Evolutionary conservation across 2,888 invertebrate genomes (phyloP).

Genomic region (Drosophila dives): DNA sequence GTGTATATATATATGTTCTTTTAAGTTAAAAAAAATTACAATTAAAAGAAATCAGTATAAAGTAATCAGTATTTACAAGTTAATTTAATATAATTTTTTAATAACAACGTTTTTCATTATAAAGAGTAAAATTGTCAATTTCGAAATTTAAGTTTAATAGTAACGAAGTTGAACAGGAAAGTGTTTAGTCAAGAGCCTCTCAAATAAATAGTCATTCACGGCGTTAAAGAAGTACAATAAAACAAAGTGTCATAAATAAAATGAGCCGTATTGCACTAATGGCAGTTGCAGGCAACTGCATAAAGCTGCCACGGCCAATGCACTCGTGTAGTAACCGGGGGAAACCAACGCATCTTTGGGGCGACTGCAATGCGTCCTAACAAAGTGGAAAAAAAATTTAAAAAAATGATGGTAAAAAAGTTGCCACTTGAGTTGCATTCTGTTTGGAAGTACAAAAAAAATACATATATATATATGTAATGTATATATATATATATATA

Average conservation of each 20-base stretch:
- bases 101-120: background rate
- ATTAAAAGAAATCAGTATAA: background rate
- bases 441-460: constrained; percentile 65
- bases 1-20: background rate
- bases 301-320: constrained; percentile 79
- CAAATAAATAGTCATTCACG: constrained; percentile 48
- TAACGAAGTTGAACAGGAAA: background rate
- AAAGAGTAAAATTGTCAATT: background rate
- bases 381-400: constrained; percentile 46
- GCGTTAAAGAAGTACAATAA: constrained; percentile 72
- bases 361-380: constrained; percentile 60
- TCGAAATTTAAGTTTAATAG: background rate
- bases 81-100: background rate
- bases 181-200: background rate
- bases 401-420: constrained; percentile 5
- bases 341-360: constrained; percentile 8
- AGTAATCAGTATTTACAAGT: too few relatives aligned
- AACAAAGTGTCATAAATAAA: constrained; percentile 72
- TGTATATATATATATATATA: background rate
- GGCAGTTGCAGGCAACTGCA: constrained; percentile 74
- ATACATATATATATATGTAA: too few relatives aligned
- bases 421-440: constrained; percentile 72
- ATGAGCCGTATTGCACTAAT: constrained; percentile 80
- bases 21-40: background rate
- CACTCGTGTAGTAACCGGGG: constrained; percentile 56